Percentiles rank a stretch among this genome's conserved stretches.
phyloP scores from a whole-genome alignment of 1,140 invertebrate species.

The Zaprionus lachaisei region DNA sequence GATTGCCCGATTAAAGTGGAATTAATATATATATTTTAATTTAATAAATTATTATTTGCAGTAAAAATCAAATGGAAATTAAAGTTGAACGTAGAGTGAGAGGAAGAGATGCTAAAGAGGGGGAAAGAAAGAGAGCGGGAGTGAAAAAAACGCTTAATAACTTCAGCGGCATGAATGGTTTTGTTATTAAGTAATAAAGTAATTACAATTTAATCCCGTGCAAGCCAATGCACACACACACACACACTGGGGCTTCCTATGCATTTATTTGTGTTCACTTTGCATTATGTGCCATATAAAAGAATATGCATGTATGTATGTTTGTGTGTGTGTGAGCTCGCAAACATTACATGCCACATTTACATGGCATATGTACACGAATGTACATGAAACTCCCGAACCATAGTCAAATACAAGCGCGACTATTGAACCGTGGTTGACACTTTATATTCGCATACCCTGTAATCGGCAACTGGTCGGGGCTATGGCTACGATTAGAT shows the following conservation, averaged over 20 bases:
- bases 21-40: slow-evolving; percentile 17
- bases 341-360: slow-evolving; percentile 30
- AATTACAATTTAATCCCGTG: slow-evolving; percentile 75
- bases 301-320: slow-evolving; percentile 14
- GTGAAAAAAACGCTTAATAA: slow-evolving; percentile 59
- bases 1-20: slow-evolving; percentile 11
- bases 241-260: slow-evolving; percentile 7
- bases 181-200: slow-evolving; percentile 81
- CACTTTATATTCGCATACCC: slow-evolving; percentile 3
- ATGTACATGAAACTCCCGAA: slow-evolving; percentile 21
- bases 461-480: background rate
- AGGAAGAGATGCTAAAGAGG: background rate
- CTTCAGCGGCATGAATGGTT: slow-evolving; percentile 76
- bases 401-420: slow-evolving; percentile 18
- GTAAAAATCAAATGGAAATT: slow-evolving; percentile 61
- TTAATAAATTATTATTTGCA: slow-evolving; percentile 27
- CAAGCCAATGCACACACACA: slow-evolving; percentile 35
- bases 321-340: background rate
- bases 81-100: slow-evolving; percentile 24
- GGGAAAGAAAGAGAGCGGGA: background rate
- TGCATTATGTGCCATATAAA: slow-evolving; percentile 18
- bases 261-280: slow-evolving; percentile 9
- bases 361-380: slow-evolving; percentile 40
- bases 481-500: background rate
- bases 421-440: slow-evolving; percentile 3